Base-by-base conservation (phyloP, 92 coral and sea anemone genomes). In the Phymanthus crucifer region DNA sequence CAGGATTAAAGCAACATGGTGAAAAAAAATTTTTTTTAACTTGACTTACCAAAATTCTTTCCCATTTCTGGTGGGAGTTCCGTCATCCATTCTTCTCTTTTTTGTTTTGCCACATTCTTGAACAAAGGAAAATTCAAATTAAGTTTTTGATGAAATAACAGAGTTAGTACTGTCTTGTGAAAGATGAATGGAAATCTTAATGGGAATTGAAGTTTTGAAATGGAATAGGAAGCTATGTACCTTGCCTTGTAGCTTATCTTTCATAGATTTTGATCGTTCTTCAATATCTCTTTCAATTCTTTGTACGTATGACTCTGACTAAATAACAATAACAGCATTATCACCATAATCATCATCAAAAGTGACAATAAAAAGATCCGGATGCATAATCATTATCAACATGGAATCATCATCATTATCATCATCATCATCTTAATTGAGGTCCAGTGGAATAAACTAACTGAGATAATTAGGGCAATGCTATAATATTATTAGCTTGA, bases 1-100 rank as follows among this genome's bases (percentile, higher is more conserved):
- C n/a, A n/a, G n/a, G n/a, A n/a, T n/a, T n/a, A n/a, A n/a, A n/a
- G n/a, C n/a, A n/a, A n/a, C n/a, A n/a, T n/a, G 12, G 12, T 35
- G 4, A 19, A 70, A 6, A 34, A 21, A 8, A 50, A 6, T 8
- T 54, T 19, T 70, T 13, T 70, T 70, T n/a, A n/a, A n/a, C n/a
- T 43, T 3, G 2, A 77, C 97, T 71, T 75, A 93, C 99, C 99
- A 91, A 96, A 96, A 71, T 96, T 96, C 83, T 96, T 96, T 79
- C 94, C 86, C 31, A 96, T 83, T 70, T 93, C 98, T 52, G 98
- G 96, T 24, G 99, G 99, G 7, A 96, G 92, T 78, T 96, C 99
- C 78, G 94, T 91, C 99, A 96, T 96, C 99, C 99, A 96, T 64
- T 91, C 80, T 71, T 96, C 99, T 75, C 98, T 83, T 76, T 84